These are phyloP conservation scores for Mayetiola destructor DNA, from an alignment of 2,888 invertebrate genomes.

Conservation along the genomic window DNA sequence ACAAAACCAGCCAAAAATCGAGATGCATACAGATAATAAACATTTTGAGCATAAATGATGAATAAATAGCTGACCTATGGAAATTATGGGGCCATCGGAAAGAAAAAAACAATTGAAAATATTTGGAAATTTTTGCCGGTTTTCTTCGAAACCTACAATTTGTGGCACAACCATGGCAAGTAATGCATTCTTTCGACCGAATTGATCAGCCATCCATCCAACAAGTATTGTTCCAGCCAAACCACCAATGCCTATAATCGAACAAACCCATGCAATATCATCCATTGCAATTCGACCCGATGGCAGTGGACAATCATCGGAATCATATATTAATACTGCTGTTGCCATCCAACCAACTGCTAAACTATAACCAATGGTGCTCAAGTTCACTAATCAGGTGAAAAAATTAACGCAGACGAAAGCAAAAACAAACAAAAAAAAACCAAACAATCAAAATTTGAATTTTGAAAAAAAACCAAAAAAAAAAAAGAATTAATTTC, in stretches of 20 bases:
- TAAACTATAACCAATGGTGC: conserved; percentile 6
- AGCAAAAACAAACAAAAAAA: background rate
- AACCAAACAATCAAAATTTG: background rate
- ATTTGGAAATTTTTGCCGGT: too few relatives aligned
- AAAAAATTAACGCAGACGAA: too few relatives aligned
- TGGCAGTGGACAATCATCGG: conserved; percentile 25
- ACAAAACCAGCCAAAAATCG: conserved; percentile 27
- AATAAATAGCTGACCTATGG: conserved; percentile 26
- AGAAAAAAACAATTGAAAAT: too few relatives aligned
- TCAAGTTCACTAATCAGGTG: conserved; percentile 1
- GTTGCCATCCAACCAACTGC: conserved; percentile 30
- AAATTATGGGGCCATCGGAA: background rate
- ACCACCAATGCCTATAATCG: conserved; percentile 17
- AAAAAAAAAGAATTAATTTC: too few relatives aligned
- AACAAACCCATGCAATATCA: conserved; percentile 17
- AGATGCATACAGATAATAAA: conserved; percentile 24
- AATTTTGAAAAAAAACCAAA: too few relatives aligned
- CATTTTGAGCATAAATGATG: conserved; percentile 25
- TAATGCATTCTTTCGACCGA: conserved; percentile 16
- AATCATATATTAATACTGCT: conserved; percentile 28
- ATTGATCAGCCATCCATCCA: conserved; percentile 16
- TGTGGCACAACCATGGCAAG: conserved; percentile 15
- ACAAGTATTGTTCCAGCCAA: conserved; percentile 15
- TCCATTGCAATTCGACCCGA: conserved; percentile 25
- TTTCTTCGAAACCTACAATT: conserved; percentile 13